Base-by-base conservation (phyloP, 2,113 vertebrate genomes). In the Jacana jacana region DNA sequence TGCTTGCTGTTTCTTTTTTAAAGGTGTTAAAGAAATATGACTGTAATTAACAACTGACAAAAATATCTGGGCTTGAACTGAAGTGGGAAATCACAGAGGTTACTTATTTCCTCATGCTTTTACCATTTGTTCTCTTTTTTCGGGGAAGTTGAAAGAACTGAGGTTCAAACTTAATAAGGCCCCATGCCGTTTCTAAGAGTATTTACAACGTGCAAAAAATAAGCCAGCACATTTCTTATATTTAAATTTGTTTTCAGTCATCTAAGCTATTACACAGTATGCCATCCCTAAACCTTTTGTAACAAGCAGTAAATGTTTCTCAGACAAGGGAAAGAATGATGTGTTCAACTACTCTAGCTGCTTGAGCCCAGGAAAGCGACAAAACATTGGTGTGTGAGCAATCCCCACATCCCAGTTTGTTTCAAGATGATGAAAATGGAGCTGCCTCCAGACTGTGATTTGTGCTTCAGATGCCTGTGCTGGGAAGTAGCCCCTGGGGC, bases 1-100 rank as follows among this genome's bases (percentile, higher is more conserved):
- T 89, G 66, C 97, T 98, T 98, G 98, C 98, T 98, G 98, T 98
- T 98, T 98, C 98, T 98, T 98, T 98, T 97, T 96, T 93, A 98
- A 99, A 99, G 98, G 98, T 98, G 99, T 98, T 97, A 97, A 98
- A 97, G 98, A 98, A 99, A 98, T 98, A 98, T 98, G 98, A 99
- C 98, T 98, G 98, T 99, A 99, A 99, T 99, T 99, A 99, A 98
- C 99, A 98, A 98, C 98, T 99, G 98, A 99, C 99, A 99, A 97
- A 99, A 99, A 99, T 99, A 99, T 99, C 98, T 98, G 98, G 98
- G 98, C 98, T 98, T 97, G 98, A 98, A 97, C 97, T 98, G 98
- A 99, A 99, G 99, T 99, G 98, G 99, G 98, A 99, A 99, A 98
- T 98, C 98, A 97, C 96, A 98, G 98, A 99, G 98, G 97, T 95